These are phyloP conservation scores for Centrocercus urophasianus DNA, from an alignment of 2,113 vertebrate genomes.

Conservation along the genomic window DNA sequence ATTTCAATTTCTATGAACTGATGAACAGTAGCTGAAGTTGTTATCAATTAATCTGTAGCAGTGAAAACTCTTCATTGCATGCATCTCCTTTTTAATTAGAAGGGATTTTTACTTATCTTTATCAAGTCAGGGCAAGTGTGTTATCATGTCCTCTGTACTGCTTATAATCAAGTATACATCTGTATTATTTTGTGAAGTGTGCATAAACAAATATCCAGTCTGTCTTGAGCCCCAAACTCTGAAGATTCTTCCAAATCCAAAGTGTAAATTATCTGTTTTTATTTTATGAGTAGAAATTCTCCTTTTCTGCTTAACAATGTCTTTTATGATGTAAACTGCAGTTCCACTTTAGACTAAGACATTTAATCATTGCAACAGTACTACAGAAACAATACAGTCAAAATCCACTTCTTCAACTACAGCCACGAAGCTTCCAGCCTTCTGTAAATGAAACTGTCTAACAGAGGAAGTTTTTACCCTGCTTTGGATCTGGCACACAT, in stretches of 20 bases:
- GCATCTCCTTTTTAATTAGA: slow-evolving; percentile 73
- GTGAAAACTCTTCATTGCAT: slow-evolving; percentile 75
- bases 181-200: slow-evolving; percentile 16
- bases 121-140: slow-evolving; percentile 65
- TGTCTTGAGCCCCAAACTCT: not conserved
- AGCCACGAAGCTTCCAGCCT: not conserved
- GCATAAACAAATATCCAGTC: not conserved
- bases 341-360: not conserved
- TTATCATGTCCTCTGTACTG: not conserved
- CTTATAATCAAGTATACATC: slow-evolving; percentile 45
- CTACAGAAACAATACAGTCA: not conserved
- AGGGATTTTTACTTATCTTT: slow-evolving; percentile 71
- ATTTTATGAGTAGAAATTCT: not conserved
- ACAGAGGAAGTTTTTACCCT: not conserved
- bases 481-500: not conserved
- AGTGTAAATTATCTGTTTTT: not conserved
- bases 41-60: slow-evolving; percentile 75
- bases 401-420: not conserved
- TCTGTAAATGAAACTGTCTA: not conserved
- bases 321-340: not conserved
- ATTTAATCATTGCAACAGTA: not conserved
- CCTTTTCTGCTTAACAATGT: not conserved
- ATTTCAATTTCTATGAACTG: slow-evolving; percentile 53
- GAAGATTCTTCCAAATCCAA: not conserved
- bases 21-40: slow-evolving; percentile 50